Conservation (phyloP, 2,113 vertebrate genomes). For the Irena cyanogastra region DNA sequence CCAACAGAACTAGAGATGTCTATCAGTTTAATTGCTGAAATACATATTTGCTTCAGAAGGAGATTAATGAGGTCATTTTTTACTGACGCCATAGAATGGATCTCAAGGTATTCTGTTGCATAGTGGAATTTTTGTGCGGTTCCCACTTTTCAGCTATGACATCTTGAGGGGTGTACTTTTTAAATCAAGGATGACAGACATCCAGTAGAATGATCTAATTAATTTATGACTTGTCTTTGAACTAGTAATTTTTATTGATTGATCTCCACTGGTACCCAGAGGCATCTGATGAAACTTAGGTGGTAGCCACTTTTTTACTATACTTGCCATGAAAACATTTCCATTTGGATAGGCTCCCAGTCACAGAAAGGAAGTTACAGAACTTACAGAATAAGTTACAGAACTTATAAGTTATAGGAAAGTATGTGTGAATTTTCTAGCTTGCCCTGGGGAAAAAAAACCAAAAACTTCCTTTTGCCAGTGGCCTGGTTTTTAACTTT, state of each 20-base stretch:
- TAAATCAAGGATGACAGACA: not conserved
- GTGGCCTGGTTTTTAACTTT: not conserved
- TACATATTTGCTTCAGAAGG: not conserved
- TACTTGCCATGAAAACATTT: not conserved
- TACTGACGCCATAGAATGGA: not conserved
- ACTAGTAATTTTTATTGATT: not conserved
- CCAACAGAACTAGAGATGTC: not conserved
- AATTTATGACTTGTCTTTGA: not conserved
- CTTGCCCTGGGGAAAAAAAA: not conserved
- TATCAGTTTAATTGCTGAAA: not conserved
- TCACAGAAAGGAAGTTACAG: not conserved
- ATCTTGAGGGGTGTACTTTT: not conserved
- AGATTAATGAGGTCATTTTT: not conserved
- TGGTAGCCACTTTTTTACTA: not conserved
- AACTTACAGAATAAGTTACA: not conserved
- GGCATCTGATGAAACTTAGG: not conserved
- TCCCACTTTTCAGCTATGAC: not conserved
- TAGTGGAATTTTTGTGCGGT: not conserved
- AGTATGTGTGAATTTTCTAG: not conserved
- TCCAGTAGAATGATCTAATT: not conserved
- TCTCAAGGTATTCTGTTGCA: not conserved
- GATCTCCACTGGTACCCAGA: not conserved
- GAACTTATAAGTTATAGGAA: not conserved
- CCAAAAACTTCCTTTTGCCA: not conserved
- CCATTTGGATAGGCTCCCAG: not conserved